Conservation (phyloP, 2,797 vertebrate species). For the Macropodus opercularis region DNA sequence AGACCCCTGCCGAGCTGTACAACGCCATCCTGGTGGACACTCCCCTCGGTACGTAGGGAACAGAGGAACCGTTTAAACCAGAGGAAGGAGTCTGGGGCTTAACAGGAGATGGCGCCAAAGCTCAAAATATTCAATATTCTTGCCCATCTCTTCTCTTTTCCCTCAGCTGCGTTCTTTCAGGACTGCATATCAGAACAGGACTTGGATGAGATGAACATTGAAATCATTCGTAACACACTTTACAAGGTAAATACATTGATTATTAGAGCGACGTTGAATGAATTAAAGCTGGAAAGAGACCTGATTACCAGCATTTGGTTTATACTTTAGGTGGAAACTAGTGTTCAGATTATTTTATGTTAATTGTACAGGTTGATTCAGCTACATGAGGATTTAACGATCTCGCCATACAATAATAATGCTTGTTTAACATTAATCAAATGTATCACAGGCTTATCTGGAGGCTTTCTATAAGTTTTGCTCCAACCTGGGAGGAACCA, state of each 20-base stretch:
- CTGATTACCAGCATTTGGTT: no score
- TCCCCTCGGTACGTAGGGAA: slow-evolving; percentile 86
- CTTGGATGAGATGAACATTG: slow-evolving; percentile 99
- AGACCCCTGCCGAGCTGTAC: slow-evolving; percentile 98
- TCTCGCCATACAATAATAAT: no score
- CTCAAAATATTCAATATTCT: not conserved
- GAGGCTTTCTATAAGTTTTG: slow-evolving; percentile 99
- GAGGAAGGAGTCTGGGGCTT: not conserved
- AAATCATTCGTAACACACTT: slow-evolving; percentile 97
- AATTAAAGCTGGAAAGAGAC: not conserved
- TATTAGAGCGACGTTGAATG: not conserved
- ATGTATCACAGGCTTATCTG: slow-evolving; percentile 94
- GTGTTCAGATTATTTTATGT: not conserved
- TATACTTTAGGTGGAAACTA: no score
- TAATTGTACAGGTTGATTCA: no score
- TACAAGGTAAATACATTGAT: slow-evolving; percentile 87
- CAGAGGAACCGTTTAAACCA: not conserved
- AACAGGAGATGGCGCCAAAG: slow-evolving; percentile 28
- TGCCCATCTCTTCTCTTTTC: slow-evolving; percentile 48
- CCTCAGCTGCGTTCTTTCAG: slow-evolving; percentile 97
- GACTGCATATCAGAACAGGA: slow-evolving; percentile 99
- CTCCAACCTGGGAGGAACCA: slow-evolving; percentile 92
- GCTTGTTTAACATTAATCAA: no score
- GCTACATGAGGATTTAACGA: no score
- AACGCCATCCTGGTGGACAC: slow-evolving; percentile 99